These are phyloP conservation scores for Phytoseiulus persimilis DNA, from an alignment of 2,888 invertebrate genomes.

Conservation along the genomic window DNA sequence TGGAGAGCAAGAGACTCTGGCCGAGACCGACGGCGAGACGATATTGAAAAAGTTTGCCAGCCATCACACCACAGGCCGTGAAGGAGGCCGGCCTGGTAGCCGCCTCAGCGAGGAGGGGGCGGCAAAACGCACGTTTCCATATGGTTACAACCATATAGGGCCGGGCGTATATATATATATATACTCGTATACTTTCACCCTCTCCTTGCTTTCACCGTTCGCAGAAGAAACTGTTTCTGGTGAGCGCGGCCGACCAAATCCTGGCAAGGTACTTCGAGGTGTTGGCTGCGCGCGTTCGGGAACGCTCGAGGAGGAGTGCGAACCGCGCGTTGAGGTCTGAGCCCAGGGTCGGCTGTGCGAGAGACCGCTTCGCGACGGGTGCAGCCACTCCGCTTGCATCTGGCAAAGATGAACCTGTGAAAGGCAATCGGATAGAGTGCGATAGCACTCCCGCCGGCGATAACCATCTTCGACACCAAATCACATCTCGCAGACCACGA, in stretches of 20 bases:
- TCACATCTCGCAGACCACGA: not conserved
- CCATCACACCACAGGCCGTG: not conserved
- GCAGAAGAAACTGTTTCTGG: not conserved
- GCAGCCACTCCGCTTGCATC: not conserved
- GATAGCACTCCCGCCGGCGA: not conserved
- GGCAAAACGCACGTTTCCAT: not conserved
- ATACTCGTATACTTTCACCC: not conserved
- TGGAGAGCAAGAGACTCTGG: not conserved
- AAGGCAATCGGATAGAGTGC: not conserved
- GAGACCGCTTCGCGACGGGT: not conserved
- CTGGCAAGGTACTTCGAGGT: not conserved
- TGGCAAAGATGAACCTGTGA: not conserved
- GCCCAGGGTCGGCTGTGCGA: not conserved
- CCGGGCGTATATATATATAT: not conserved
- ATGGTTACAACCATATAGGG: not conserved
- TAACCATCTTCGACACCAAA: not conserved
- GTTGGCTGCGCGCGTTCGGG: not conserved
- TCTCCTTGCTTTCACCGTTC: not conserved
- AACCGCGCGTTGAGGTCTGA: not conserved
- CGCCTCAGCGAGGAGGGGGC: not conserved
- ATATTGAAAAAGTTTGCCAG: slow-evolving; percentile 5
- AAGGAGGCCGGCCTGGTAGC: not conserved
- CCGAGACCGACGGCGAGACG: not conserved
- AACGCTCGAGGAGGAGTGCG: not conserved
- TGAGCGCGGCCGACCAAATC: not conserved